Evolutionary conservation across 2,113 vertebrate genomes (phyloP).

Genomic region (Sisor rabdophorus): DNA sequence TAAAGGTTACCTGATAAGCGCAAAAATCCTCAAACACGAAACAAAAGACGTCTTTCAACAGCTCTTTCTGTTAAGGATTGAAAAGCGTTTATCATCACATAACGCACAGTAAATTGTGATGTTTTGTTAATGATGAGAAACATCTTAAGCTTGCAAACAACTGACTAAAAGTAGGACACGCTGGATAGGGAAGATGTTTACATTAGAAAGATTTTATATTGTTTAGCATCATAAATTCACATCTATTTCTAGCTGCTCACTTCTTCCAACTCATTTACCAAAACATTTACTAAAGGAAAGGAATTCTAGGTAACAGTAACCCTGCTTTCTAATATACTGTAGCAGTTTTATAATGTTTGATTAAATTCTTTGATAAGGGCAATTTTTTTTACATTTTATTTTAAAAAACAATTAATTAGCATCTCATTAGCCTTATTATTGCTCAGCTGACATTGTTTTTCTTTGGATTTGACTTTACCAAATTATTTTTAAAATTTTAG

Average conservation of each 20-base stretch:
- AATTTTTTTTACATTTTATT: background rate
- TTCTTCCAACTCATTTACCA: constrained; percentile 67
- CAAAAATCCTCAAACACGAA: background rate
- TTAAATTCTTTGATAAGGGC: background rate
- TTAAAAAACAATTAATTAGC: background rate
- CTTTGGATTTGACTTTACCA: background rate
- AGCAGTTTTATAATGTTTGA: background rate
- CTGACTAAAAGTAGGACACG: constrained; percentile 65
- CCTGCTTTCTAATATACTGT: background rate
- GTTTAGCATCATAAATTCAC: constrained; percentile 78
- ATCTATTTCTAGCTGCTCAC: constrained; percentile 72
- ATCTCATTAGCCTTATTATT: background rate
- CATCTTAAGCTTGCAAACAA: constrained; percentile 61
- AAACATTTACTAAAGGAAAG: constrained; percentile 65
- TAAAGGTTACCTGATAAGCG: background rate
- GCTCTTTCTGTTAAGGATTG: background rate
- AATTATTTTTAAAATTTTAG: no score
- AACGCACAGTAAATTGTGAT: constrained; percentile 58
- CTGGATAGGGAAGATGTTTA: constrained; percentile 68
- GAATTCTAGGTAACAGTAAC: constrained; percentile 27
- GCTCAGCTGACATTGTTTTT: background rate
- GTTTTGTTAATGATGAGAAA: constrained; percentile 57
- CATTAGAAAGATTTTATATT: constrained; percentile 71
- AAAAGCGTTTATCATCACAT: background rate
- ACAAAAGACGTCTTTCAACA: background rate